Conservation (phyloP, 1,140 invertebrate genomes). For the Cotesia glomerata region DNA sequence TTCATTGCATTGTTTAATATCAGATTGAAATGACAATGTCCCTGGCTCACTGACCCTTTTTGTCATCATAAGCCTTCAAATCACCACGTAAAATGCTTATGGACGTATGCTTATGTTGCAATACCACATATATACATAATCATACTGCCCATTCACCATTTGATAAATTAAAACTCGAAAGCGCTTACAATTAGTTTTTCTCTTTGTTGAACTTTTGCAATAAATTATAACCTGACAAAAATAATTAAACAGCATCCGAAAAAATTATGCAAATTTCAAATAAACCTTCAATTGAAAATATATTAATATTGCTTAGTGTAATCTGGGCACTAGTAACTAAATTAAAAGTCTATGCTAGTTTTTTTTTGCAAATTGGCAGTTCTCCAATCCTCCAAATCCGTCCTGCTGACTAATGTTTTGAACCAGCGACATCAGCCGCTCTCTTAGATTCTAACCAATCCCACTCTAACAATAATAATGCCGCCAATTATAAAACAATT, state of each 20-base stretch:
- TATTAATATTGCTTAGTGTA: background rate
- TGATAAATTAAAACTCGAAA: background rate
- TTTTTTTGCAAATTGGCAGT: conserved; percentile 46
- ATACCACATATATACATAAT: background rate
- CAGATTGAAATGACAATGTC: conserved; percentile 37
- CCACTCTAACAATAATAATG: background rate
- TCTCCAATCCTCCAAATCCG: conserved; percentile 49
- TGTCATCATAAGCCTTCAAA: conserved; percentile 34
- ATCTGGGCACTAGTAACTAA: conserved; percentile 2
- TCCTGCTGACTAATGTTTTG: conserved; percentile 46
- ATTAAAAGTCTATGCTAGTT: conserved; percentile 36
- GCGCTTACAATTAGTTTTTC: background rate
- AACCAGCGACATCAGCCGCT: background rate
- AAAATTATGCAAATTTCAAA: too few species aligned
- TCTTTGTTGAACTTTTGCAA: background rate
- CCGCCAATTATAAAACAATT: background rate
- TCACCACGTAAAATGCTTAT: conserved; percentile 24
- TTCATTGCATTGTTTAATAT: background rate
- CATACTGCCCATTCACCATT: background rate
- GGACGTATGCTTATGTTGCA: conserved; percentile 41
- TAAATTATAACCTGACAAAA: background rate
- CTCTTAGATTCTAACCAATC: conserved; percentile 13
- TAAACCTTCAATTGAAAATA: too few species aligned
- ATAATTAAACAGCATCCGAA: conserved; percentile 19
- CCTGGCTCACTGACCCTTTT: conserved; percentile 52